Evolutionary conservation across 1,140 invertebrate species (phyloP).

Genomic region (Orchestia grillus): DNA sequence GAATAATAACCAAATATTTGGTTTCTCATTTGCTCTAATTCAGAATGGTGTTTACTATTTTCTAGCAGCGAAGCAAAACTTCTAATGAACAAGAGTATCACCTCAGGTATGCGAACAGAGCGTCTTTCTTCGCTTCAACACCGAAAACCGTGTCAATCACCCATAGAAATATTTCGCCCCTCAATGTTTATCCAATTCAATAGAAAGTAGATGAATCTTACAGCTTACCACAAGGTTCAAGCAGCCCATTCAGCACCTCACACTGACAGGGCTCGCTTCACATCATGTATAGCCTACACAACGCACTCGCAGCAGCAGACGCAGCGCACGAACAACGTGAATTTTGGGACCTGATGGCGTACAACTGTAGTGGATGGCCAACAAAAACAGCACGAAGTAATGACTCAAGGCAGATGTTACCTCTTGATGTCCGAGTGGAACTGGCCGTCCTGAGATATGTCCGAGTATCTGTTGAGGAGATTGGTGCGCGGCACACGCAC

Average conservation of each 20-base stretch:
- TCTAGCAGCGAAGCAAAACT: not conserved
- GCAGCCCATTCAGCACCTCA: not conserved
- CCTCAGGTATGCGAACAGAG: not conserved
- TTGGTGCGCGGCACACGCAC: slow-evolving; percentile 70
- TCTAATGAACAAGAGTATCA: not conserved
- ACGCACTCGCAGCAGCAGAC: not conserved
- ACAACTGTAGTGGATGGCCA: not conserved
- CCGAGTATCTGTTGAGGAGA: slow-evolving; percentile 70
- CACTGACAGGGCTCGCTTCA: not conserved
- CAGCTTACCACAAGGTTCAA: not conserved
- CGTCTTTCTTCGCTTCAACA: not conserved
- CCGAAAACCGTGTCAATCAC: not conserved
- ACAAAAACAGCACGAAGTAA: not conserved
- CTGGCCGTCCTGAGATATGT: slow-evolving; percentile 69
- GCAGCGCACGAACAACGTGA: not conserved
- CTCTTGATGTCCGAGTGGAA: slow-evolving; percentile 69
- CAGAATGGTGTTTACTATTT: not conserved
- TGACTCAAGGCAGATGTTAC: not conserved
- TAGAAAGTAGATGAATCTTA: not conserved
- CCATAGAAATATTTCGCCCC: not conserved
- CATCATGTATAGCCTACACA: not conserved
- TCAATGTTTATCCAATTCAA: not conserved
- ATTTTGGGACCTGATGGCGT: not conserved
- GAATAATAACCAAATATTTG: not conserved
- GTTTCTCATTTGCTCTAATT: not conserved